Conservation (phyloP, 2,888 invertebrate species). For the Hartigia nigra region DNA sequence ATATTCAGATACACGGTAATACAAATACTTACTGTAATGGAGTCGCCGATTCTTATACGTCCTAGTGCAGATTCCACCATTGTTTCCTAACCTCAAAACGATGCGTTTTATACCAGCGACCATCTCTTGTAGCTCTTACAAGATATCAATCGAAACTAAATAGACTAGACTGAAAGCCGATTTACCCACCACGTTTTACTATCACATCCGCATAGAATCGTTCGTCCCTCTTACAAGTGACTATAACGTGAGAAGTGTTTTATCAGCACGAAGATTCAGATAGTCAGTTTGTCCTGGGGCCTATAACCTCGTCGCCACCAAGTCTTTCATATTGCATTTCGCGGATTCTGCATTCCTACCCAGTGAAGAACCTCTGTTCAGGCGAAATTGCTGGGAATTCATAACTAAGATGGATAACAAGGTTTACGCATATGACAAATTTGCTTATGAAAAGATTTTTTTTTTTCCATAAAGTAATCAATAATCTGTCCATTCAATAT, state of each 20-base stretch:
- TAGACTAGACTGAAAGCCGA: not conserved
- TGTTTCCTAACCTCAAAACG: too few relatives aligned
- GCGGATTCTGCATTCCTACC: slow-evolving; percentile 46
- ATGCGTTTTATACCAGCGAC: too few relatives aligned
- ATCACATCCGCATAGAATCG: not conserved
- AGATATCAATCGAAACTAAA: not conserved
- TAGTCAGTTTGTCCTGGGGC: slow-evolving; percentile 37
- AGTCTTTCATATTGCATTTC: slow-evolving; percentile 51
- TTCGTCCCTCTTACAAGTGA: slow-evolving; percentile 7
- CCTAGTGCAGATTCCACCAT: too few relatives aligned
- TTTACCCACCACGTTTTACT: not conserved
- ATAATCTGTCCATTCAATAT: not conserved
- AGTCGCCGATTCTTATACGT: too few relatives aligned
- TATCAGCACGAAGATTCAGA: slow-evolving; percentile 47
- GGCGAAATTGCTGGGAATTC: not conserved
- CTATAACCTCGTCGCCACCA: slow-evolving; percentile 51
- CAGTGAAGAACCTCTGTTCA: slow-evolving; percentile 16
- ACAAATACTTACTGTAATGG: too few relatives aligned
- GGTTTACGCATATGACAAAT: not conserved
- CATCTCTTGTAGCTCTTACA: not conserved
- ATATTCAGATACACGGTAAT: not conserved
- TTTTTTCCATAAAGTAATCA: not conserved
- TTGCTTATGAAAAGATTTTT: not conserved
- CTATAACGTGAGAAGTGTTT: slow-evolving; percentile 47
- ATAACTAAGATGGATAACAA: not conserved